phyloP scores from a whole-genome alignment of 2,113 vertebrate genomes.

The Perca schrenkii region DNA sequence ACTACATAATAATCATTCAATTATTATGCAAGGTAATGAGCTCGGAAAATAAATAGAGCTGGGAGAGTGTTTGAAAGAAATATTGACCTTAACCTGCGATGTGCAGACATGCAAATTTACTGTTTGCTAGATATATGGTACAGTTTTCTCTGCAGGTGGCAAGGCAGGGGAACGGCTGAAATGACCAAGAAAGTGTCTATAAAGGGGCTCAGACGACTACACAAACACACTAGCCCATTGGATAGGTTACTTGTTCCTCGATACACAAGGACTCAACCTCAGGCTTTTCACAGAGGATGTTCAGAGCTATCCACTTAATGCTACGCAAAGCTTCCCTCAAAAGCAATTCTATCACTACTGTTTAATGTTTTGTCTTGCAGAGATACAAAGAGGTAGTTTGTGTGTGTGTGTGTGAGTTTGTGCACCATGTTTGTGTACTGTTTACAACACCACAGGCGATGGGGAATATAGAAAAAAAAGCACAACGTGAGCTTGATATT shows the following conservation, averaged over 20 bases:
- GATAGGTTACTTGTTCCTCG: not conserved
- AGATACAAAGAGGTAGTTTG: not conserved
- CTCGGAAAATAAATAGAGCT: not conserved
- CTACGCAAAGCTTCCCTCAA: constrained; percentile 3
- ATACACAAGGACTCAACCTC: constrained; percentile 2
- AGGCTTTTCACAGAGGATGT: not conserved
- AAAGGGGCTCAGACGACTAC: not conserved
- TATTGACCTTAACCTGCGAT: not conserved
- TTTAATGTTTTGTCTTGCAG: not conserved
- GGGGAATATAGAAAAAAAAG: not conserved
- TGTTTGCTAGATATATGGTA: not conserved
- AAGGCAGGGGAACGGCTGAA: not conserved
- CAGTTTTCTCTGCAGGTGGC: not conserved
- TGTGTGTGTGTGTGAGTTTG: not conserved
- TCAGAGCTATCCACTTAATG: constrained; percentile 20
- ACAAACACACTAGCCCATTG: constrained; percentile 3
- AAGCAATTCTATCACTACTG: constrained; percentile 2
- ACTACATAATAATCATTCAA: not conserved
- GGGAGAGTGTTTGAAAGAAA: not conserved
- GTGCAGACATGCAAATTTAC: not conserved
- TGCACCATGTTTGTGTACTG: not conserved
- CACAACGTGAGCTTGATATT: constrained; percentile 19
- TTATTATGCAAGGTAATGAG: not conserved
- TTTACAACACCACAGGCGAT: constrained; percentile 14
- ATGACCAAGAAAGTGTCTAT: not conserved